Evolutionary conservation across 2,888 invertebrate species (phyloP).

Genomic region (Bursaphelenchus okinawaensis): DNA sequence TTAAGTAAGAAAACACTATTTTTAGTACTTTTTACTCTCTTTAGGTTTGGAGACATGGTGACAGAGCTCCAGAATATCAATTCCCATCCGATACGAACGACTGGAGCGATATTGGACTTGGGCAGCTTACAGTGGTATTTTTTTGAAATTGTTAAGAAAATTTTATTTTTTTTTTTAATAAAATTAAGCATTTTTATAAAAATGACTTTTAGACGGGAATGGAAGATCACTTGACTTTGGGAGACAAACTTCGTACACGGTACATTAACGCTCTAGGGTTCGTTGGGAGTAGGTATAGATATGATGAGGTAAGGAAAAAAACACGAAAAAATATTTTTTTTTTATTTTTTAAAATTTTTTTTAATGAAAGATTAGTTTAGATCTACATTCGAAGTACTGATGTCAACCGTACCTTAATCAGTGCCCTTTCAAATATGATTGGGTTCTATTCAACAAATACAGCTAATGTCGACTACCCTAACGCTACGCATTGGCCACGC

Average conservation of each 20-base stretch:
- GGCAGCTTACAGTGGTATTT: slow-evolving; percentile 11
- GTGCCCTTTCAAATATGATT: slow-evolving; percentile 25
- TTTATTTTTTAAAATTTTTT: not conserved
- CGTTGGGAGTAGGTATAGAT: not conserved
- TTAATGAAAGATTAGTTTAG: not conserved
- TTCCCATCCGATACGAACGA: slow-evolving; percentile 17
- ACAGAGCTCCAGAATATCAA: slow-evolving; percentile 32
- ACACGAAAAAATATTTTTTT: not conserved
- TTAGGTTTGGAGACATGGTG: slow-evolving; percentile 42
- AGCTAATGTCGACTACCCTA: slow-evolving; percentile 17
- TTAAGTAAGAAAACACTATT: too few species aligned
- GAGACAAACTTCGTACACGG: slow-evolving; percentile 18
- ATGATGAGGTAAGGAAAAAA: slow-evolving; percentile 6
- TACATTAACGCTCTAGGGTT: slow-evolving; percentile 13
- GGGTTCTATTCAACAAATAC: slow-evolving; percentile 13
- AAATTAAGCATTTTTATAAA: not conserved
- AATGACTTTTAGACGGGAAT: slow-evolving; percentile 15
- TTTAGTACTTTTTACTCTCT: not conserved
- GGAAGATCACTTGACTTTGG: slow-evolving; percentile 19
- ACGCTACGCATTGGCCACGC: slow-evolving; percentile 11
- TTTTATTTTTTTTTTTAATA: not conserved
- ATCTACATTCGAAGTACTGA: slow-evolving; percentile 23
- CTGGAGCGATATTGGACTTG: slow-evolving; percentile 11
- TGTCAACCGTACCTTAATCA: slow-evolving; percentile 25
- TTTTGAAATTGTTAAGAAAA: not conserved